Evolutionary conservation across 2,797 vertebrate genomes (phyloP).

Genomic region (Diplodus sargus): DNA sequence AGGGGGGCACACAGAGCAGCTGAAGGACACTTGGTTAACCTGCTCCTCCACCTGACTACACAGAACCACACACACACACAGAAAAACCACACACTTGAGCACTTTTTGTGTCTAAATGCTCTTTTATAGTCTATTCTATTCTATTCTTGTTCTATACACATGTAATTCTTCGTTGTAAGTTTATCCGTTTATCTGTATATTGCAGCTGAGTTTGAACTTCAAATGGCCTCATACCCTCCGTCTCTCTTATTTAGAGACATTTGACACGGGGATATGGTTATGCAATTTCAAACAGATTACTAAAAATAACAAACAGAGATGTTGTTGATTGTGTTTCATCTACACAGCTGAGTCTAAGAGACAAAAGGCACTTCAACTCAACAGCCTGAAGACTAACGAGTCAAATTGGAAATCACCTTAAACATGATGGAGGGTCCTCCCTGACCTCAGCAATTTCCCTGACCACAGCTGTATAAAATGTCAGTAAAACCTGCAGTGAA

Average conservation of each 20-base stretch:
- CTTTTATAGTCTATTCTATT: too few relatives aligned
- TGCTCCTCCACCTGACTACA: conserved; percentile 1
- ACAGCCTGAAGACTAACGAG: conserved; percentile 14
- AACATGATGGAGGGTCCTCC: conserved; percentile 29
- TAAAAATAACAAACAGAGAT: background rate
- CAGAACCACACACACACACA: background rate
- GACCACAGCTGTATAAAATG: conserved; percentile 15
- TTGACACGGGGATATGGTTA: conserved; percentile 26
- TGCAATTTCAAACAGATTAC: conserved; percentile 32
- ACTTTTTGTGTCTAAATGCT: too few relatives aligned
- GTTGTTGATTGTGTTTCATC: background rate
- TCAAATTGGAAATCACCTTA: conserved; percentile 13
- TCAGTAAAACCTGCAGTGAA: conserved; percentile 26
- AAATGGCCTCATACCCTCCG: conserved; percentile 17
- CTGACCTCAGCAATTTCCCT: conserved; percentile 8
- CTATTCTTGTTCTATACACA: too few relatives aligned
- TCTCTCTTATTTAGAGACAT: conserved; percentile 37
- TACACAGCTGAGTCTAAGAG: background rate
- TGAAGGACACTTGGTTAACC: conserved; percentile 43
- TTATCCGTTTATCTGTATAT: too few relatives aligned
- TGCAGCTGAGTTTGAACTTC: conserved; percentile 40
- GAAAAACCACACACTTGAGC: background rate
- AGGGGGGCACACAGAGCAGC: conserved; percentile 1
- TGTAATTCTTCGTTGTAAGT: too few relatives aligned
- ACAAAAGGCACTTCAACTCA: background rate